Evolutionary conservation across 2,113 vertebrate species (phyloP), one percentile per base, ranked within the genome.

Genomic region (Daphoenositta chrysoptera): DNA sequence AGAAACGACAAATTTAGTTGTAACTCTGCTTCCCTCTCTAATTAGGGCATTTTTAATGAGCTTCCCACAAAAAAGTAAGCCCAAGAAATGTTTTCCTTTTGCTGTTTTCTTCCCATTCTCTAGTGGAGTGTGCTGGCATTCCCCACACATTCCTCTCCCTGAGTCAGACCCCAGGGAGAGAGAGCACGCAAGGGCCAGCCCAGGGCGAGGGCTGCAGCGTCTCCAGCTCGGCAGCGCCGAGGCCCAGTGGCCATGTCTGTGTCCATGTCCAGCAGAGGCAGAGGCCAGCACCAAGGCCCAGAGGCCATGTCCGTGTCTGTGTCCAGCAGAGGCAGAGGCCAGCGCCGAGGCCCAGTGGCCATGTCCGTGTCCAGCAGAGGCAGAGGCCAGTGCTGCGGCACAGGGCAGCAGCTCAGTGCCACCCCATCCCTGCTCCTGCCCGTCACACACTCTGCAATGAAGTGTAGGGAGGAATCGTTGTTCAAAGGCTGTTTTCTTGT

Each of bases 401-500:
- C 75, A n/a, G 47, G 56, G 30, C 12, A 42, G 77, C 33, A 28
- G 10, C 0, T 58, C 47, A 3, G 65, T 11, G 66, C 58, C 53
- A 20, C 27, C 37, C 53, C 28, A 8, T 20, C 50, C 26, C 76
- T 0, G 1, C 8, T 65, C 40, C 83, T 44, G n/a, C 28, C 76
- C 57, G 19, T 24, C 68, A 33, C 19, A 1, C 5, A 0, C 66
- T 28, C 64, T 3, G 26, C 2, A 70, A 27, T 22, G 53, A 39
- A 9, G 5, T 0, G 1, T 1, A 27, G 42, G 23, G 10, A 50
- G 50, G 22, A 85, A 33, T 2, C 0, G 0, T 7, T 45, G 17
- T 22, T 45, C 7, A 15, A 51, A 63, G 37, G 7, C 11, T 58
- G 44, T 15, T 95, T 44, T 68, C 21, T 75, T 48, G 51, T 51